A percentile compares a stretch with the other conserved stretches of the same genome.
phyloP scores from a whole-genome alignment of 2,888 invertebrate genomes.

The Mesochorus sp. region DNA sequence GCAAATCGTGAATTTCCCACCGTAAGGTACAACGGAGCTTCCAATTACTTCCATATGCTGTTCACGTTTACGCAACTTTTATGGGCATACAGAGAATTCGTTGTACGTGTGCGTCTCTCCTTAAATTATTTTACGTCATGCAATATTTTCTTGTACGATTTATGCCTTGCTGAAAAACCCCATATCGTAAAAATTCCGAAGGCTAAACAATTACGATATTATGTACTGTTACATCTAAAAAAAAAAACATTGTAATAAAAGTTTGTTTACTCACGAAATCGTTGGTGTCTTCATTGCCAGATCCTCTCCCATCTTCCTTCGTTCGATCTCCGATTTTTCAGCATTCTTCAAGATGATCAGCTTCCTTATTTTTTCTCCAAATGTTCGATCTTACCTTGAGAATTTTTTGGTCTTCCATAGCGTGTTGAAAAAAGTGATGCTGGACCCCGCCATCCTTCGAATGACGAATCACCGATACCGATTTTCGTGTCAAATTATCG shows the following conservation, averaged over 20 bases:
- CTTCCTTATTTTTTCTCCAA: background rate
- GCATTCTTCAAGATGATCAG: background rate
- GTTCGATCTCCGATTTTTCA: background rate
- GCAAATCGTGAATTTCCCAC: conserved; percentile 55
- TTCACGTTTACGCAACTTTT: conserved; percentile 16
- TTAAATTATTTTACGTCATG: background rate
- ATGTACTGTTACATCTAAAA: background rate
- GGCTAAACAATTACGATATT: background rate
- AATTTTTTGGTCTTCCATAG: background rate
- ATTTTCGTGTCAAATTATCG: conserved; percentile 33
- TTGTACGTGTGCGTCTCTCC: conserved; percentile 8
- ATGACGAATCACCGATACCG: conserved; percentile 33
- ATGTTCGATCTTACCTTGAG: background rate
- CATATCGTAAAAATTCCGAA: background rate
- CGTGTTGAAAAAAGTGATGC: background rate
- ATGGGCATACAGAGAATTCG: background rate
- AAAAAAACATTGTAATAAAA: background rate
- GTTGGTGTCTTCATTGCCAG: background rate
- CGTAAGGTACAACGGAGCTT: background rate
- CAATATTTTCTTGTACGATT: background rate
- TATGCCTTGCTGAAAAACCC: background rate
- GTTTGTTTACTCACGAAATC: conserved; percentile 44
- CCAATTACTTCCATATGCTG: conserved; percentile 73
- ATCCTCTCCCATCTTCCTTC: background rate
- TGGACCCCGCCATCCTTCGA: background rate